These are phyloP conservation scores for Drepana falcataria DNA, from an alignment of 2,888 invertebrate species.

Conservation along the genomic window DNA sequence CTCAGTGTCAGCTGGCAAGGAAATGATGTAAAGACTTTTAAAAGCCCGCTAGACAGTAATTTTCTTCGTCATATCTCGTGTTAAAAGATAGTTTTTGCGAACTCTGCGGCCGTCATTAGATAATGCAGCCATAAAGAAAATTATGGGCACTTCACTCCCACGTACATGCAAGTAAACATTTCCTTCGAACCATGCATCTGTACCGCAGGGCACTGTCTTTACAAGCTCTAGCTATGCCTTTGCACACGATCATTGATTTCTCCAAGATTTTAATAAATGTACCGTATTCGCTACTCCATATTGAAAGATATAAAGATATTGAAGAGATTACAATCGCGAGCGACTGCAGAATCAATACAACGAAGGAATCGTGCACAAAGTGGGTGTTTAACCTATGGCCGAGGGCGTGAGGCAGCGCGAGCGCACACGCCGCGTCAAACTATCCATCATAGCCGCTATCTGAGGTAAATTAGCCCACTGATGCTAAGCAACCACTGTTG, in stretches of 20 bases:
- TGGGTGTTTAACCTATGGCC: conserved; percentile 73
- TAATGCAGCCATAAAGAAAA: conserved; percentile 50
- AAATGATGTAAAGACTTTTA: conserved; percentile 33
- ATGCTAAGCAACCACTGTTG: conserved; percentile 35
- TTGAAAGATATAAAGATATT: conserved; percentile 43
- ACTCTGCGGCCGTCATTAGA: conserved; percentile 33
- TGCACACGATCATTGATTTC: conserved; percentile 28
- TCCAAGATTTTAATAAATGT: conserved; percentile 17
- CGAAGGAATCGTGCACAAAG: conserved; percentile 68
- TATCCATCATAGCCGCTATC: conserved; percentile 67
- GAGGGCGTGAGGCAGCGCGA: conserved; percentile 51
- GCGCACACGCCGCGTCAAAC: conserved; percentile 61
- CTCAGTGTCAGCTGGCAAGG: conserved; percentile 23
- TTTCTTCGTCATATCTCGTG: conserved; percentile 28
- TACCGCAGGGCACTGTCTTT: conserved; percentile 28
- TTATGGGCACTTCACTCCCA: conserved; percentile 36
- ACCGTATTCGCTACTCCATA: conserved; percentile 19
- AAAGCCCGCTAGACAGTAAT: conserved; percentile 27
- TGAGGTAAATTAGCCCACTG: conserved; percentile 65
- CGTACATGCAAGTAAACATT: conserved; percentile 28
- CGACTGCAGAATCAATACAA: conserved; percentile 69
- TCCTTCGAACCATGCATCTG: conserved; percentile 34
- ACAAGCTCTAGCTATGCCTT: conserved; percentile 27
- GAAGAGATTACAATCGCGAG: conserved; percentile 54
- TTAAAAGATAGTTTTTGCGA: conserved; percentile 41